Evolutionary conservation across 2,797 vertebrate species (phyloP).

Genomic region (Sciurus carolinensis): DNA sequence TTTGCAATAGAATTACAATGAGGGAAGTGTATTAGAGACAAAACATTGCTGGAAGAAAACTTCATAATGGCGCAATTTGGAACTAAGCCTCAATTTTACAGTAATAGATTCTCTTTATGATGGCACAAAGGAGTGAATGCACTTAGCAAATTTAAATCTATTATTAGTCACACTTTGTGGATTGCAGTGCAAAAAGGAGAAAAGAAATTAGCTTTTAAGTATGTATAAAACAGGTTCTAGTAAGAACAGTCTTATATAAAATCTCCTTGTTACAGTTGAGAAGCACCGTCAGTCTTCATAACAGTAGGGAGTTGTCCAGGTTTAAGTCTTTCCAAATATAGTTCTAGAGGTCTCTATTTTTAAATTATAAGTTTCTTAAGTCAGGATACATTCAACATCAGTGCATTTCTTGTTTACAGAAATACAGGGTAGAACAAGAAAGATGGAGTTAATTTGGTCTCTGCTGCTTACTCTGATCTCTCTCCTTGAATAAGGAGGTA

Average conservation of each 20-base stretch:
- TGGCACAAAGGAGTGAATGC: slow-evolving; percentile 93
- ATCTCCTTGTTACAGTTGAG: slow-evolving; percentile 85
- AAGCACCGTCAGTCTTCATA: slow-evolving; percentile 81
- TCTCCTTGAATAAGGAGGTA: slow-evolving; percentile 65
- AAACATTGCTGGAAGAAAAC: slow-evolving; percentile 94
- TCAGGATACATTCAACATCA: slow-evolving; percentile 48
- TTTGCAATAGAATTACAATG: slow-evolving; percentile 96
- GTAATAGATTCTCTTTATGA: slow-evolving; percentile 94
- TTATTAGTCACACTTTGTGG: slow-evolving; percentile 92
- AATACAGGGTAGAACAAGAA: slow-evolving; percentile 70
- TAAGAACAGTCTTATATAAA: slow-evolving; percentile 87
- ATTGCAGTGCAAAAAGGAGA: slow-evolving; percentile 90
- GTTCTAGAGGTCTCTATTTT: slow-evolving; percentile 80
- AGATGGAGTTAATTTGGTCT: slow-evolving; percentile 73
- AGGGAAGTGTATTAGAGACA: slow-evolving; percentile 94
- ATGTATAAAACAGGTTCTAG: slow-evolving; percentile 89
- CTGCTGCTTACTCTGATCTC: not conserved
- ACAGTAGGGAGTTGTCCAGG: slow-evolving; percentile 78
- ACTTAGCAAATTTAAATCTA: slow-evolving; percentile 94
- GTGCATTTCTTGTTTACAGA: slow-evolving; percentile 78
- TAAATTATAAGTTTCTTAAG: slow-evolving; percentile 80
- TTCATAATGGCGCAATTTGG: slow-evolving; percentile 94
- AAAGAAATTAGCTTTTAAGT: slow-evolving; percentile 91
- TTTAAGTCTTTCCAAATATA: slow-evolving; percentile 83
- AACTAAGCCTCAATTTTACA: slow-evolving; percentile 94